Evolutionary conservation across 2,113 vertebrate species (phyloP).

Genomic region (Otolemur garnettii): DNA sequence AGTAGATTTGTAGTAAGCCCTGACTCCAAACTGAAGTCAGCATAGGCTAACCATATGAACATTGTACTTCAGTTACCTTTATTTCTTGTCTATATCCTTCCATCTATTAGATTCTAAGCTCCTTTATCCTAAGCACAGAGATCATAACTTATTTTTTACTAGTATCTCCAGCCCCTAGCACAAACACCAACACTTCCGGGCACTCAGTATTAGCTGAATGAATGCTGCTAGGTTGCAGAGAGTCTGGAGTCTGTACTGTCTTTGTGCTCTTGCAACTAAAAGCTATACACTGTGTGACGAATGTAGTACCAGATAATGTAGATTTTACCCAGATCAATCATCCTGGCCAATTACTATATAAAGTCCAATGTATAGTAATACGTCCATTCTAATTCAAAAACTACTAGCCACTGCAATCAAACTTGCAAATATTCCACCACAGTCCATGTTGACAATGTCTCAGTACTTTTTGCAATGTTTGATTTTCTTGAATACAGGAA

Average conservation of each 20-base stretch:
- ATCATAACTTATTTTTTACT: neutral
- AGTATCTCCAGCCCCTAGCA: neutral
- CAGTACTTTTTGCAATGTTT: neutral
- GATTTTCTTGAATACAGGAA: neutral
- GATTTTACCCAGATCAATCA: neutral
- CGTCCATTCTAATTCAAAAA: neutral
- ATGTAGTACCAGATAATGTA: neutral
- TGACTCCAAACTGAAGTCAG: conserved; percentile 20
- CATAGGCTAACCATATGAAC: neutral
- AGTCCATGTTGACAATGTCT: neutral
- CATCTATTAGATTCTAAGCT: neutral
- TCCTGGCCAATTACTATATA: neutral
- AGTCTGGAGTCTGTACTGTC: neutral
- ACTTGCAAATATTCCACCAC: conserved; percentile 3
- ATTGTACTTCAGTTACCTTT: neutral
- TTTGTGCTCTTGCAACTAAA: neutral
- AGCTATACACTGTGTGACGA: neutral
- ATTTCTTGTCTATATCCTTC: neutral
- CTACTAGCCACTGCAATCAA: neutral
- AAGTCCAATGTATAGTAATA: neutral
- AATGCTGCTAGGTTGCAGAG: neutral
- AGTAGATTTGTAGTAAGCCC: neutral
- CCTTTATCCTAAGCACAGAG: neutral
- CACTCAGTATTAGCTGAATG: neutral
- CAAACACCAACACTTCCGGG: neutral